Base-by-base conservation (phyloP, 1,140 invertebrate species). In the Achatina immaculata region DNA sequence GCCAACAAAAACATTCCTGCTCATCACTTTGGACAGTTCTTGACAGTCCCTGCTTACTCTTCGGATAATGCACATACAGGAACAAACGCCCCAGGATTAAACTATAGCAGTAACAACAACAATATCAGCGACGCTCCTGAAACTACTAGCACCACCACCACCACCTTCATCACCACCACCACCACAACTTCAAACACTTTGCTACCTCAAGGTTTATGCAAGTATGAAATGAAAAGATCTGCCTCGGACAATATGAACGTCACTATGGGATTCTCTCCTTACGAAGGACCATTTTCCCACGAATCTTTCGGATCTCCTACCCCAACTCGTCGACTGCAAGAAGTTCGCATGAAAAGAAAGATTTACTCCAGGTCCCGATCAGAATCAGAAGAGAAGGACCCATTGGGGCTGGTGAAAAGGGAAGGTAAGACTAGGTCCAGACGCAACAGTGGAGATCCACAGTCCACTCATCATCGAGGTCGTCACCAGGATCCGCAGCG, bases 361-460 rank as follows among this genome's bases (percentile, higher is more conserved):
- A 21, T 36, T 28, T 76, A 76, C 74, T 34, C 48, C 1, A 58
- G 74, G 34, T 58, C 74, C 2, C 24, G 55, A 2, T 76, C 74
- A 65, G 74, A 76, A 62, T 76, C 74, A 21, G 74, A 76, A 40
- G 58, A 76, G 51, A 58, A 62, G 3, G 74, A 76, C 1, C 3
- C 40, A 24, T 36, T 76, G 2, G 9, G 1, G 4, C 51, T 31
- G 4, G 3, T 45, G 7, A 36, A 36, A 11, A 9, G 31, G 3
- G 74, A 65, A 24, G 24, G 45, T 14, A 6, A 16, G 7, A 42
- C n/a, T 14, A 36, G 76, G 21, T 31, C 40, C 6, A 19, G 76
- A 19, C 76, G 48, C n/a, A 58, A 78, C 76, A 78, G 76, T 40
- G 65, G 65, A 55, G 71, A 73, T 21, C 71, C 74, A 9, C 36